phyloP scores from a whole-genome alignment of 1,140 invertebrate species.

The Drosophila nasuta region DNA sequence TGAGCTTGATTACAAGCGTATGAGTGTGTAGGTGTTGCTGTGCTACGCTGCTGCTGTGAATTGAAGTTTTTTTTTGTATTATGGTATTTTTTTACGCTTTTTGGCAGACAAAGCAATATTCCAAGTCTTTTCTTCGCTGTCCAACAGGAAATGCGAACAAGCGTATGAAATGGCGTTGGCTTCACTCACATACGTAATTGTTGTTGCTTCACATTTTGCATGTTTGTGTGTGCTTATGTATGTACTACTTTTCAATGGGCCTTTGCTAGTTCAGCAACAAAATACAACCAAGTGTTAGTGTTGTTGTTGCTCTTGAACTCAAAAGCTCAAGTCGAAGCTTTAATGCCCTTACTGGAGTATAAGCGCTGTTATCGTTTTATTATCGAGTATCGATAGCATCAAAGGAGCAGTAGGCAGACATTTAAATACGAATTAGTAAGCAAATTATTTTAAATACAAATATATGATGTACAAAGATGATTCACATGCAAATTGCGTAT shows the following conservation, averaged over 20 bases:
- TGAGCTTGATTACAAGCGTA: conserved; percentile 23
- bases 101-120: conserved; percentile 74
- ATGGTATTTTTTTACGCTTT: conserved; percentile 51
- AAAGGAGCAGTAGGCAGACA: not conserved
- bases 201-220: conserved; percentile 33
- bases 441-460: not conserved
- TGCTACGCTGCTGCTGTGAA: conserved; percentile 32
- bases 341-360: conserved; percentile 14
- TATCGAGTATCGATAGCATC: conserved; percentile 8
- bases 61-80: conserved; percentile 57
- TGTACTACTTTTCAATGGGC: conserved; percentile 59
- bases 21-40: conserved; percentile 36
- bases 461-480: conserved; percentile 10
- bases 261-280: conserved; percentile 30
- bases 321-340: conserved; percentile 17
- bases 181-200: conserved; percentile 49
- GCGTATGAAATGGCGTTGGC: conserved; percentile 70
- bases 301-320: not conserved
- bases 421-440: not conserved
- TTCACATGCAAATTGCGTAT: conserved; percentile 39
- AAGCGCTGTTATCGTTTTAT: not conserved
- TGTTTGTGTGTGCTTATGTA: conserved; percentile 50
- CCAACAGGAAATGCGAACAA: conserved; percentile 80
- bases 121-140: conserved; percentile 50
- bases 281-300: conserved; percentile 9